Percentiles rank a stretch among this genome's conserved stretches.
These are phyloP conservation scores for Drosophila tripunctata DNA, from an alignment of 2,888 invertebrate genomes.

Conservation along the genomic window DNA sequence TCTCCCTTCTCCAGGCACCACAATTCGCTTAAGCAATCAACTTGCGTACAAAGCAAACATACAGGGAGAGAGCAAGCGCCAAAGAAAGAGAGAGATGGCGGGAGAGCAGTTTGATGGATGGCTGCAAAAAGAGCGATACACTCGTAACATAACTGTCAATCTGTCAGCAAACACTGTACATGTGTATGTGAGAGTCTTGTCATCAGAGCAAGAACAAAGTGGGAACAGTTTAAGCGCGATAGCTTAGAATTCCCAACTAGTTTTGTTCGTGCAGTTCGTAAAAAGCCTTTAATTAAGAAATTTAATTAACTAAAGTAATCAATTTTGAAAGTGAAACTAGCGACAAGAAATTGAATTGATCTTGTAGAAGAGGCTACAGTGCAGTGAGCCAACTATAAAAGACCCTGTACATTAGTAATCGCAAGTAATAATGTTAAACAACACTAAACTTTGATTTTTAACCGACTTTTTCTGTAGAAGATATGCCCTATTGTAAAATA, in stretches of 20 bases:
- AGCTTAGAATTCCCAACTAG: neutral
- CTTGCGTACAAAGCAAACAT: slow-evolving; percentile 11
- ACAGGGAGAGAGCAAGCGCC: neutral
- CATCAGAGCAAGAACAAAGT: neutral
- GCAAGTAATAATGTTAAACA: too few relatives aligned
- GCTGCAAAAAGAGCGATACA: neutral
- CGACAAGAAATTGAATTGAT: too few relatives aligned
- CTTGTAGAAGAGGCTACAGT: too few relatives aligned
- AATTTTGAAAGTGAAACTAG: too few relatives aligned
- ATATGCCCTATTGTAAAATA: too few relatives aligned
- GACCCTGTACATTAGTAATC: too few relatives aligned
- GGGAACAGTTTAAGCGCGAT: neutral
- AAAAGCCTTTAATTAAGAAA: neutral
- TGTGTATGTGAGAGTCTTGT: slow-evolving; percentile 1
- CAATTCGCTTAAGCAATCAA: slow-evolving; percentile 60
- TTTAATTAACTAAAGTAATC: neutral
- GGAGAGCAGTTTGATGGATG: slow-evolving; percentile 17
- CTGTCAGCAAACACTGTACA: neutral
- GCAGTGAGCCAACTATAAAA: too few relatives aligned
- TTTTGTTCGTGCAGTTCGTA: neutral
- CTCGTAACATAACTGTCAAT: neutral
- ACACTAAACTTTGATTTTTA: too few relatives aligned
- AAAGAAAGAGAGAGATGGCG: neutral
- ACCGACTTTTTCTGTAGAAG: too few relatives aligned
- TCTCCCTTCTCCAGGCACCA: slow-evolving; percentile 12